phyloP scores from a whole-genome alignment of 2,888 invertebrate species.

The Rhingia rostrata region DNA sequence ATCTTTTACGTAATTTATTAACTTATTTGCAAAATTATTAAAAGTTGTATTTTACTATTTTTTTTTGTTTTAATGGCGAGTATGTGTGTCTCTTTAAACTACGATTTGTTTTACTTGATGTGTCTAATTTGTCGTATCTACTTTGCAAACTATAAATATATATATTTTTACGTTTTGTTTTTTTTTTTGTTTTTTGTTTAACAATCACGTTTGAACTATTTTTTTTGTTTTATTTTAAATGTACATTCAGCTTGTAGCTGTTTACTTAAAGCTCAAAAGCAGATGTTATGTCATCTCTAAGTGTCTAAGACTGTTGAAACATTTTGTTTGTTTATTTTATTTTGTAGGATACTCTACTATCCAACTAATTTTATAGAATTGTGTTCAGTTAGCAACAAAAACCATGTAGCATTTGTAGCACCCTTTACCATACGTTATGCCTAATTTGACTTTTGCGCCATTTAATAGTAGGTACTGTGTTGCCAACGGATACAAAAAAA shows the following conservation, averaged over 20 bases:
- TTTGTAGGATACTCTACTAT: constrained; percentile 27
- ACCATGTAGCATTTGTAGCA: neutral
- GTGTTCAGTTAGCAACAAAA: constrained; percentile 35
- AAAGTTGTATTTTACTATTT: constrained; percentile 2
- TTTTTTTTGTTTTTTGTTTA: constrained; percentile 21
- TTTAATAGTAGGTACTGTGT: too few relatives aligned
- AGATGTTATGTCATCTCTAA: constrained; percentile 38
- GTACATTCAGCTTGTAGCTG: constrained; percentile 64
- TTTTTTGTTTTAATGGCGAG: constrained; percentile 48
- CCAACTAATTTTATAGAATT: constrained; percentile 35
- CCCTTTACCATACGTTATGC: too few relatives aligned
- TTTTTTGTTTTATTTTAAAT: constrained; percentile 37
- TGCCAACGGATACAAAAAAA: too few relatives aligned
- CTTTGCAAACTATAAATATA: constrained; percentile 64
- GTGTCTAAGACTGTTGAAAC: constrained; percentile 39
- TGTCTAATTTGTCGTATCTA: constrained; percentile 26
- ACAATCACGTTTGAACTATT: constrained; percentile 54
- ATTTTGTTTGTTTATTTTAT: neutral
- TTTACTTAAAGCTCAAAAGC: constrained; percentile 65
- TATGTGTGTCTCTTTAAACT: constrained; percentile 38
- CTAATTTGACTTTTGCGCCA: too few relatives aligned
- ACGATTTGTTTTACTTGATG: constrained; percentile 16
- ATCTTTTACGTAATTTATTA: neutral
- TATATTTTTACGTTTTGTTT: constrained; percentile 18
- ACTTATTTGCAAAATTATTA: constrained; percentile 18